Evolutionary conservation across 2,888 invertebrate species (phyloP).

Genomic region (Mesoligia furuncula): DNA sequence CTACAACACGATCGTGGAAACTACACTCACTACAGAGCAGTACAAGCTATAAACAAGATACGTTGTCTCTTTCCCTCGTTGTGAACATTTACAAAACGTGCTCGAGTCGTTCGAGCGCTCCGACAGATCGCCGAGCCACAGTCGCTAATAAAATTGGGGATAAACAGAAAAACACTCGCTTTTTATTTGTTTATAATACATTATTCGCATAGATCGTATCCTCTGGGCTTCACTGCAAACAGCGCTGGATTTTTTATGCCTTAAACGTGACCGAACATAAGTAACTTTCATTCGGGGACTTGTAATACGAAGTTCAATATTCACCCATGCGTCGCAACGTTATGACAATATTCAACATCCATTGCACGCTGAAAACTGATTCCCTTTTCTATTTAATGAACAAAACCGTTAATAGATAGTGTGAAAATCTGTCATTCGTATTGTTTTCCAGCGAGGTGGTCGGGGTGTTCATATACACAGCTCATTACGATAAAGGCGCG

Average conservation of each 20-base stretch:
- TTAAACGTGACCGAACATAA: slow-evolving; percentile 76
- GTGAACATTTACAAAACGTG: slow-evolving; percentile 36
- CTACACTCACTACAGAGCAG: background rate
- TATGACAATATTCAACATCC: background rate
- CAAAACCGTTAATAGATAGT: slow-evolving; percentile 21
- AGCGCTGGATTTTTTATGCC: slow-evolving; percentile 74
- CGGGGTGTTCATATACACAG: slow-evolving; percentile 71
- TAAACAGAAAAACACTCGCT: slow-evolving; percentile 72
- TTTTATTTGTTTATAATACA: slow-evolving; percentile 78
- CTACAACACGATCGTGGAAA: background rate
- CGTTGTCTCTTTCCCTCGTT: slow-evolving; percentile 15
- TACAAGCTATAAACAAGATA: slow-evolving; percentile 7
- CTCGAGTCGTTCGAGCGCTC: slow-evolving; percentile 39
- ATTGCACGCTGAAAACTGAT: slow-evolving; percentile 15
- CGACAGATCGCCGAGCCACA: slow-evolving; percentile 53
- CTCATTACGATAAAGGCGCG: slow-evolving; percentile 75
- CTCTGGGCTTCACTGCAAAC: slow-evolving; percentile 69
- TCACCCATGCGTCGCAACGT: background rate
- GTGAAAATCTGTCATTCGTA: background rate
- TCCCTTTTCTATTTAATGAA: background rate
- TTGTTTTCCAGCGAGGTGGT: slow-evolving; percentile 14
- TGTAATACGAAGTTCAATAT: slow-evolving; percentile 42
- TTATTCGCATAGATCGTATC: slow-evolving; percentile 73
- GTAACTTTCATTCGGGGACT: slow-evolving; percentile 68
- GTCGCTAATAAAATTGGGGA: slow-evolving; percentile 67